These are phyloP conservation scores for Myiozetetes cayanensis DNA, from an alignment of 2,113 vertebrate genomes.

Conservation along the genomic window DNA sequence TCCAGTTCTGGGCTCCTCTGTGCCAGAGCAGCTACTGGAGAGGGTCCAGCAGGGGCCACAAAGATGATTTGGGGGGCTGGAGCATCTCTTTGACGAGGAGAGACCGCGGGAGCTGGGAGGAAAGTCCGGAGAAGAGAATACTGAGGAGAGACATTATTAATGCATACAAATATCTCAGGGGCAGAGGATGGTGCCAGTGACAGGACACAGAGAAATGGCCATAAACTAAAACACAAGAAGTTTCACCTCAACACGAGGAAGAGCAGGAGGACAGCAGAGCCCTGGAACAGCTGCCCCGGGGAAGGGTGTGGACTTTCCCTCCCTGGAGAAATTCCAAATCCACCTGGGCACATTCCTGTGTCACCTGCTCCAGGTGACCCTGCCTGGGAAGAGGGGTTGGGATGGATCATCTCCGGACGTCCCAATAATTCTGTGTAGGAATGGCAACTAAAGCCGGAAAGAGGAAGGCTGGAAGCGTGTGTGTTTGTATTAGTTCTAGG, in stretches of 20 bases:
- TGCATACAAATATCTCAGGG: not conserved
- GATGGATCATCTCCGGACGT: not conserved
- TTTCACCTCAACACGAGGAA: not conserved
- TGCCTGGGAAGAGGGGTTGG: not conserved
- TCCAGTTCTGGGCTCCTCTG: not conserved
- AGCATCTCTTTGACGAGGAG: not conserved
- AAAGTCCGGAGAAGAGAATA: not conserved
- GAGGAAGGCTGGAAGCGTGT: not conserved
- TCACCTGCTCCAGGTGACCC: too few species aligned
- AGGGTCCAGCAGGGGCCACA: rapidly evolving
- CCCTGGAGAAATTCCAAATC: not conserved
- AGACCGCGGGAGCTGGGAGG: not conserved
- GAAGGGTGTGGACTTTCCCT: not conserved
- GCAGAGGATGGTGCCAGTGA: not conserved
- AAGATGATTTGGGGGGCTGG: rapidly evolving
- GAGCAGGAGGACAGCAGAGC: not conserved
- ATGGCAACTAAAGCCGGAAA: rapidly evolving
- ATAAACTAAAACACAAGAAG: not conserved
- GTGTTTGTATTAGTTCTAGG: not conserved
- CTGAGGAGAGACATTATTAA: not conserved
- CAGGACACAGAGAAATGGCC: not conserved
- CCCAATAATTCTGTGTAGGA: not conserved
- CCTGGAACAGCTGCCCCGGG: not conserved
- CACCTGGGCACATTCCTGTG: not conserved
- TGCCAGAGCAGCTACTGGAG: not conserved